phyloP scores from a whole-genome alignment of 2,888 invertebrate genomes.

The Hylaea fasciaria region DNA sequence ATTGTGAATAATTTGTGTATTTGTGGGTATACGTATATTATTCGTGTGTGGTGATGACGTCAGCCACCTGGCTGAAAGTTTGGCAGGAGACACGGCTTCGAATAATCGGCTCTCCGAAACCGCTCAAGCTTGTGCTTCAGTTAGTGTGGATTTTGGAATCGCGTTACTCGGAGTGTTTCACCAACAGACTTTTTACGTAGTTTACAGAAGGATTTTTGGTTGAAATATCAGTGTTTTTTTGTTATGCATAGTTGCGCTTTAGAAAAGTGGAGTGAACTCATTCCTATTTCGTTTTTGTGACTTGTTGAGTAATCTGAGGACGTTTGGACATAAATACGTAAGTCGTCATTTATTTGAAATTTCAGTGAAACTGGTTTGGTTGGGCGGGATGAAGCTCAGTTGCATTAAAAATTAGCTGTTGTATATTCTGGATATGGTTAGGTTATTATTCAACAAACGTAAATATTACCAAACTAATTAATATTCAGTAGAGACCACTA shows the following conservation, averaged over 20 bases:
- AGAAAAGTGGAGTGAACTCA: constrained; percentile 10
- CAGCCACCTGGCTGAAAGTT: constrained; percentile 78
- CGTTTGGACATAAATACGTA: constrained; percentile 10
- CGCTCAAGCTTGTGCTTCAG: constrained; percentile 65
- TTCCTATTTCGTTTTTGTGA: constrained; percentile 22
- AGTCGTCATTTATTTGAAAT: constrained; percentile 7
- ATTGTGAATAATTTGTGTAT: constrained; percentile 67
- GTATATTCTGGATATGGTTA: too few species aligned
- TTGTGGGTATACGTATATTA: constrained; percentile 65
- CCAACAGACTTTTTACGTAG: constrained; percentile 2
- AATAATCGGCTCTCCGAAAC: constrained; percentile 78
- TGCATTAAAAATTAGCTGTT: too few species aligned
- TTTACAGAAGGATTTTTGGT: constrained; percentile 5
- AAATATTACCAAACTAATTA: too few species aligned
- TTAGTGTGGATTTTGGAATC: constrained; percentile 78
- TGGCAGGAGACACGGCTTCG: constrained; percentile 80
- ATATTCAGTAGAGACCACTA: too few species aligned
- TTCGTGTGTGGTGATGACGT: constrained; percentile 71
- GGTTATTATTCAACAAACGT: too few species aligned
- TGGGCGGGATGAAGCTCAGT: too few species aligned
- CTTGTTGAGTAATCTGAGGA: constrained; percentile 14
- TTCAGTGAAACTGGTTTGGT: not conserved
- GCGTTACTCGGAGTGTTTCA: constrained; percentile 54
- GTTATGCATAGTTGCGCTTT: not conserved
- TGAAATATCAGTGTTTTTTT: not conserved